These are phyloP conservation scores for Hepsetus odoe DNA, from an alignment of 2,113 vertebrate genomes.

Conservation along the genomic window DNA sequence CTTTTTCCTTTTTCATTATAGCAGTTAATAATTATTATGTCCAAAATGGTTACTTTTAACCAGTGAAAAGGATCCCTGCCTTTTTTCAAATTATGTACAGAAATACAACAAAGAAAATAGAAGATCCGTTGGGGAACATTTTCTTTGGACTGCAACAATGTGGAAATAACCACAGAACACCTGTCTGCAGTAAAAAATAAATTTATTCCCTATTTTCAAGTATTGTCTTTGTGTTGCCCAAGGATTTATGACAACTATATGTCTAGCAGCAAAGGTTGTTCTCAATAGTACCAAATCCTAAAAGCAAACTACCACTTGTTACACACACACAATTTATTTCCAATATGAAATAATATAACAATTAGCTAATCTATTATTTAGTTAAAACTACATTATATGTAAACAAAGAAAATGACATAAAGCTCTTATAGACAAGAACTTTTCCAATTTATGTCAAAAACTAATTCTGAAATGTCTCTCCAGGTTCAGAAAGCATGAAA, in stretches of 20 bases:
- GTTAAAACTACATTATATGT: not conserved
- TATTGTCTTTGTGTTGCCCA: slow-evolving; percentile 16
- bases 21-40: too few relatives aligned
- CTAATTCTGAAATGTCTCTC: not conserved
- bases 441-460: not conserved
- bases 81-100: too few relatives aligned
- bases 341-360: not conserved
- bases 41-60: too few relatives aligned
- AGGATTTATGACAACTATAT: not conserved
- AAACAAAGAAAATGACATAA: too few relatives aligned
- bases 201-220: slow-evolving; percentile 25
- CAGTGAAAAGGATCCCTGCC: too few relatives aligned
- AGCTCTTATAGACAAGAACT: not conserved
- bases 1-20: too few relatives aligned
- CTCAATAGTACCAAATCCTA: slow-evolving; percentile 9
- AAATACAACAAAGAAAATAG: too few relatives aligned
- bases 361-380: not conserved
- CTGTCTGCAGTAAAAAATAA: not conserved
- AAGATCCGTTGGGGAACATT: too few relatives aligned
- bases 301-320: not conserved
- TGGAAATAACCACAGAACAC: not conserved
- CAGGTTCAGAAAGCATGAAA: not conserved
- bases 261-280: not conserved
- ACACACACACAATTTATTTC: not conserved
- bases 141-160: too few relatives aligned